Evolutionary conservation across 1,140 invertebrate genomes (phyloP), one percentile per base, ranked within the genome.

Genomic region (Monochamus saltuarius): DNA sequence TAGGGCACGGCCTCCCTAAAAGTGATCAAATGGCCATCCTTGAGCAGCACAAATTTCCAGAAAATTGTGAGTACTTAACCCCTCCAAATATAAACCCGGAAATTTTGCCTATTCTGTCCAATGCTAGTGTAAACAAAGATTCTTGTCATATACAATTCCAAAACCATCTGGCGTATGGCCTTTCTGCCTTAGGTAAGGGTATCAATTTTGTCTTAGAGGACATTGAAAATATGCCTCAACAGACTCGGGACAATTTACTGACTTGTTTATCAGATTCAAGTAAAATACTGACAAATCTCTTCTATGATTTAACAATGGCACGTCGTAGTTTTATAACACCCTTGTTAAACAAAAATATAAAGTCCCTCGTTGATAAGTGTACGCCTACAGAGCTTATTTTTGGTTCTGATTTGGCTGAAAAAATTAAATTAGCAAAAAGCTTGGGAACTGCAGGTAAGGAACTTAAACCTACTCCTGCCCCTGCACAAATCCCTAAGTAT

Each of bases 401-500:
- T 29, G 42, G 42, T 45, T 45, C 9, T 9, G 54, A 56, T 16
- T 45, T 46, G 10, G 10, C 39, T 19, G 54, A 46, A 43, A 43
- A 34, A 10, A 9, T 43, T 6, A 56, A 45, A 17, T 45, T 17
- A 11, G 8, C 13, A 9, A 56, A 56, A 35, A 29, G 16, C 13
- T 9, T 56, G 8, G 54, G 46, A 34, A 13, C 7, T 14, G 17
- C 10, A 9, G 46, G 54, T 35, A 35, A 45, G 39, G 54, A 56
- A 43, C 17, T 56, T 39, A 56, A 56, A 16, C n/a, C n/a, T n/a
- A 11, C 9, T 16, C 17, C 54, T n/a, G 14, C 22, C 29, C n/a
- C 39, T 11, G 8, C 9, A 43, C 3, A 46, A 46, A 22, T 10
- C 10, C 9, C 16, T 56, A 13, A 17, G 6, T 4, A 13, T 7